Percentiles rank a stretch among this genome's conserved stretches.
phyloP scores from a whole-genome alignment of 2,797 vertebrate genomes.

The Vultur gryphus region DNA sequence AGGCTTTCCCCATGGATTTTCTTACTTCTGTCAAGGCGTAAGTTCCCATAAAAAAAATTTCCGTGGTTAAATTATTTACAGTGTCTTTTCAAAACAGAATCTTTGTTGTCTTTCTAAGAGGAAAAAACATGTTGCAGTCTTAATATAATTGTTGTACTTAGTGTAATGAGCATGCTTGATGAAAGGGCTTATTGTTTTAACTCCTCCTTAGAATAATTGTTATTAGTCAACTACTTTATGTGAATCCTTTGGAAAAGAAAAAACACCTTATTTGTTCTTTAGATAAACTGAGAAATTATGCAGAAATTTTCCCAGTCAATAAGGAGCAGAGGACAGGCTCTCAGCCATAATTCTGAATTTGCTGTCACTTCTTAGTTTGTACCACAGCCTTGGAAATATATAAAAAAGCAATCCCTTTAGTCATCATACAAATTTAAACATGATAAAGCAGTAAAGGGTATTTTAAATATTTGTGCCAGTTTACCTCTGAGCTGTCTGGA shows the following conservation, averaged over 20 bases:
- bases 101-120: not conserved
- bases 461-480: not conserved
- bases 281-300: not conserved
- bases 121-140: not conserved
- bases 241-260: not conserved
- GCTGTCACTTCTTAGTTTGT: not conserved
- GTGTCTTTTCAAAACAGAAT: not conserved
- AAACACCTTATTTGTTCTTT: not conserved
- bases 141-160: not conserved
- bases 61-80: not conserved
- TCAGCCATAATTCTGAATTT: not conserved
- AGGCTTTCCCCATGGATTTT: not conserved
- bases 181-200: not conserved
- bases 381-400: not conserved
- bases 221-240: not conserved
- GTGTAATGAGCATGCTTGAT: not conserved
- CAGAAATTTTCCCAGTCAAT: not conserved
- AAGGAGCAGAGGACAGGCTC: not conserved
- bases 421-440: not conserved
- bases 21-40: not conserved
- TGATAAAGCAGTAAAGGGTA: not conserved
- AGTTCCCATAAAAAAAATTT: not conserved
- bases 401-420: not conserved
- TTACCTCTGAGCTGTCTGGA: not conserved
- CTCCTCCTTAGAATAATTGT: not conserved